These are phyloP conservation scores for Eurosta solidaginis DNA, from an alignment of 1,140 invertebrate genomes.

Conservation along the genomic window DNA sequence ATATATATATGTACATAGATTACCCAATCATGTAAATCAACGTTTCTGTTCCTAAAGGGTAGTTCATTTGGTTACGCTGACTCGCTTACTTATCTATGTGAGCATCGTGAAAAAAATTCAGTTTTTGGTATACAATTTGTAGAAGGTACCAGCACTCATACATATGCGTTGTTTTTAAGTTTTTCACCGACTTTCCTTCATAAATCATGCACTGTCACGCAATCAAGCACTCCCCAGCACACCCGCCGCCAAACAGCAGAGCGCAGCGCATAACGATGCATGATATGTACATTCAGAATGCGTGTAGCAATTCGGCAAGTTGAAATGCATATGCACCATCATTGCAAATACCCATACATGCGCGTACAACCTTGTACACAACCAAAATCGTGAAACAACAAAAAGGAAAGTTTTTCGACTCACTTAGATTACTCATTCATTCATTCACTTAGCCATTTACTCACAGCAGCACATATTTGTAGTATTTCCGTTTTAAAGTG, in stretches of 20 bases:
- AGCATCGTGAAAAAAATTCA: no score
- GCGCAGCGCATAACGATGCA: no score
- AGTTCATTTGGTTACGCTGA: no score
- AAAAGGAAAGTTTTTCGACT: neutral
- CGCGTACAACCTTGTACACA: neutral
- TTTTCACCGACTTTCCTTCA: neutral
- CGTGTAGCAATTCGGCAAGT: neutral
- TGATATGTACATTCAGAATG: neutral
- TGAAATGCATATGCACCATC: neutral
- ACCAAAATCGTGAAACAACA: neutral
- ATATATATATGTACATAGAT: no score
- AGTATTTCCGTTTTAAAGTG: conserved; percentile 10
- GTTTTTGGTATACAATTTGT: no score
- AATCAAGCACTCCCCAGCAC: conserved; percentile 1
- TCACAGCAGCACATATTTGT: conserved; percentile 6
- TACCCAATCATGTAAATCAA: no score
- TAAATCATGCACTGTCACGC: conserved; percentile 22
- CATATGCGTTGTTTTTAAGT: neutral
- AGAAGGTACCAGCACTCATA: neutral
- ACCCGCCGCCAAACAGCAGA: no score
- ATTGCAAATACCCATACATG: neutral
- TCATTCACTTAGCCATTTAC: conserved; percentile 22
- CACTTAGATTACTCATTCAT: neutral
- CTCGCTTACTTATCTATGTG: no score
- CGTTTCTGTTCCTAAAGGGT: no score